Evolutionary conservation across 2,888 invertebrate species (phyloP), one percentile per base, ranked within the genome.

Genomic region (Eucera pruinosa): DNA sequence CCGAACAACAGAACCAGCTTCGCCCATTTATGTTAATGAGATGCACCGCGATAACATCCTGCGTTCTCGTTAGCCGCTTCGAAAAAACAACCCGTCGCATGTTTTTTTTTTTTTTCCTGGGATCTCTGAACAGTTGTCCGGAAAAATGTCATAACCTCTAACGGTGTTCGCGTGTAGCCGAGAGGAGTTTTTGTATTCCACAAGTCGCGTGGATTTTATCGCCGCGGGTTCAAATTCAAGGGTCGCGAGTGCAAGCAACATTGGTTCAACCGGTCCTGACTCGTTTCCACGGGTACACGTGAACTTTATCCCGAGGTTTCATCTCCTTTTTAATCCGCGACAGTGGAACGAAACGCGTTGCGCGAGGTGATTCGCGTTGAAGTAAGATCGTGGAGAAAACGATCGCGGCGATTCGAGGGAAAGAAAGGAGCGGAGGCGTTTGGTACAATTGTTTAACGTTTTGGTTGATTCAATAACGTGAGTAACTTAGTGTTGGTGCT

Each of bases 161-260:
- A 30, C 48, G 52, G 20, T n/a, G 45, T 41, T 52, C 41, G 33
- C 18, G 36, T 23, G 25, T 7, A 33, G 3, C 33, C 36, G n/a
- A n/a, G n/a, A n/a, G n/a, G n/a, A n/a, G n/a, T n/a, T 68, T 68
- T 74, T 27, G 68, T 77, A 77, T 77, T 77, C 77, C 30, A 61
- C 64, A n/a, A 23, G 57, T 25, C 7, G 27, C 41, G 25, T 25
- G 15, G 41, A 25, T 57, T 39, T 27, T 66, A 62, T 67, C 67
- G n/a, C 62, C 67, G n/a, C 41, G 23, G 30, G 20, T 47, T 41
- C 65, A 55, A 73, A 73, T 73, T 66, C 43, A 43, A n/a, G 64
- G 64, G 39, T 25, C 52, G 65, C 30, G 48, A 36, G 30, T 45
- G 50, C 20, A 65, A 54, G 74, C 30, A n/a, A n/a, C n/a, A 68